phyloP scores from a whole-genome alignment of 1,140 invertebrate genomes.

The Stegodyphus mimosarum region DNA sequence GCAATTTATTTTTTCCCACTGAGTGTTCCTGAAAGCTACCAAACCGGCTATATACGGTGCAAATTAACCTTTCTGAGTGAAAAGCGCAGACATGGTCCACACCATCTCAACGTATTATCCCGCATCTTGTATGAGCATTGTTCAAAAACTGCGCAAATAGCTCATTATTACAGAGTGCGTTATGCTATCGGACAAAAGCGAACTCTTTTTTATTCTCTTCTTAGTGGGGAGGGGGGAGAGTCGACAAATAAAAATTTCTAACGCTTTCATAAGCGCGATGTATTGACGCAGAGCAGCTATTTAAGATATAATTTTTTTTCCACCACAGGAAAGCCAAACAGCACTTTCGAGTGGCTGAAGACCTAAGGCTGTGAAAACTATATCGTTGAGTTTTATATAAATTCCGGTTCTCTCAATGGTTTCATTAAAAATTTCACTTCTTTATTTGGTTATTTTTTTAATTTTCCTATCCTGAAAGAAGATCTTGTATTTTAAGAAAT shows the following conservation, averaged over 20 bases:
- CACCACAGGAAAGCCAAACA: background rate
- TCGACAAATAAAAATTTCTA: background rate
- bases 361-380: background rate
- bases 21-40: conserved; percentile 1
- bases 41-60: background rate
- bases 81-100: conserved; percentile 3
- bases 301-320: conserved; percentile 12
- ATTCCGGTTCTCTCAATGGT: conserved; percentile 19
- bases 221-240: background rate
- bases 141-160: conserved; percentile 37
- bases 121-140: conserved; percentile 32
- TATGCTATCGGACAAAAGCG: conserved; percentile 10
- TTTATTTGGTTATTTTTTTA: too few relatives aligned
- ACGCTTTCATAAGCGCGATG: background rate
- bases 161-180: conserved; percentile 48
- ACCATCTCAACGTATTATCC: conserved; percentile 4
- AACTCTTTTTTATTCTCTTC: background rate
- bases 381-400: conserved; percentile 14
- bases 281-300: background rate
- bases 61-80: conserved; percentile 3
- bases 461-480: too few relatives aligned
- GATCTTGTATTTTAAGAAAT: too few relatives aligned
- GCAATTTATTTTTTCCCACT: background rate
- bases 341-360: background rate
- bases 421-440: background rate